phyloP scores from a whole-genome alignment of 2,797 vertebrate genomes.

The Corythornis leucogaster region DNA sequence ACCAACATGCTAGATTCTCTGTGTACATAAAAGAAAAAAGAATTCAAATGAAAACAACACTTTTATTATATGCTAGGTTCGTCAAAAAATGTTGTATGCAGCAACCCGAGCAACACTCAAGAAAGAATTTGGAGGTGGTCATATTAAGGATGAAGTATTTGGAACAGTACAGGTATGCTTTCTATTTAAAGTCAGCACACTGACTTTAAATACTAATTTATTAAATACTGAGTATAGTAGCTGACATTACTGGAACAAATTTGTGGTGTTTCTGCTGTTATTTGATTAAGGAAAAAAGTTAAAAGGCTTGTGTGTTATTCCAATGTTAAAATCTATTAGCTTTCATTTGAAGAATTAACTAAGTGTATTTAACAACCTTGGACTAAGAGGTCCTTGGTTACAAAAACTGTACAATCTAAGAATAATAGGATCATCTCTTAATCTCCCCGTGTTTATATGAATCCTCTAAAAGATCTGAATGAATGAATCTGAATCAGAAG shows the following conservation, averaged over 20 bases:
- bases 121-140: constrained; percentile 96
- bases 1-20: neutral
- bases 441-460: neutral
- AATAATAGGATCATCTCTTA: neutral
- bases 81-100: constrained; percentile 97
- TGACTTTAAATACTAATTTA: neutral
- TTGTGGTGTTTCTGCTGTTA: neutral
- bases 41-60: neutral
- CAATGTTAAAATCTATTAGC: neutral
- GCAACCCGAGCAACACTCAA: constrained; percentile 96
- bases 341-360: neutral
- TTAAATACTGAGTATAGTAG: neutral
- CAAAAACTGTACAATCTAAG: neutral
- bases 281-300: neutral
- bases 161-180: constrained; percentile 87
- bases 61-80: constrained; percentile 82
- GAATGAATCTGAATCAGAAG: neutral
- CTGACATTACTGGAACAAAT: neutral
- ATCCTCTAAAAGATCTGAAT: neutral
- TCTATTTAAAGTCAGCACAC: neutral
- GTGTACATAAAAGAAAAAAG: neutral
- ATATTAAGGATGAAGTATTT: constrained; percentile 97
- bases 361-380: neutral
- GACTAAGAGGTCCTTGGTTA: neutral
- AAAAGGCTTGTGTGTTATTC: neutral